Base-by-base conservation (phyloP, 2,888 invertebrate species). In the Himalopsyche tibetana region DNA sequence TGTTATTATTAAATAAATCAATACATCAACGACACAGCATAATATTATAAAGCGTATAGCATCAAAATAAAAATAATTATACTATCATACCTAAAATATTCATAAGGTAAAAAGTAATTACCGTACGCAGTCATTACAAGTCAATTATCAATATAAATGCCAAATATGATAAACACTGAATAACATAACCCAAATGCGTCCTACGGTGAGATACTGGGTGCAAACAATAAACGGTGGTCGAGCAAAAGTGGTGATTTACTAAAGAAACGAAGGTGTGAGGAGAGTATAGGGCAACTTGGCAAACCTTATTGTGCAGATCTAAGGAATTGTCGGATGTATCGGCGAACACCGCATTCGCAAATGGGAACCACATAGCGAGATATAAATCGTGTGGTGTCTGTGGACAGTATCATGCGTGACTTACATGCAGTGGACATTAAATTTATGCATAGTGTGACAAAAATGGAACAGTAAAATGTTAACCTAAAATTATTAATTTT, bases 301-400 rank as follows among this genome's bases (percentile, higher is more conserved):
- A 91, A 93, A 93, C 93, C 93, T 93, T 93, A 90, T 91, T 92
- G 89, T 93, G 91, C 89, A 93, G 91, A 89, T 93, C 93, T 90
- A 92, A 92, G 85, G 91, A 91, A 90, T 94, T 94, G 87, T 93
- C 92, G 87, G 90, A 91, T 90, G 92, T 92, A 89, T 94, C 94
- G 90, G 91, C 92, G 91, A 94, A 94, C 91, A 94, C 93, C 89
- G 94, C 94, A 91, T 94, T 93, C 91, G 93, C 93, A 91, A 94
- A 94, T 91, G 94, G 94, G 91, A 94, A 94, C 94, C 94, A 94
- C 91, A 93, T 92, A 91, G 94, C 94, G 91, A 93, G 92, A 91
- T 93, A 93, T 89, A 93, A 92, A 90, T 93, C 93, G 89, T 94
- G 92, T 89, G 94, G 94, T 90, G 94, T 94, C 94, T 94, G 93